These are phyloP conservation scores for Biston betularia DNA, from an alignment of 2,888 invertebrate species.

Conservation along the genomic window DNA sequence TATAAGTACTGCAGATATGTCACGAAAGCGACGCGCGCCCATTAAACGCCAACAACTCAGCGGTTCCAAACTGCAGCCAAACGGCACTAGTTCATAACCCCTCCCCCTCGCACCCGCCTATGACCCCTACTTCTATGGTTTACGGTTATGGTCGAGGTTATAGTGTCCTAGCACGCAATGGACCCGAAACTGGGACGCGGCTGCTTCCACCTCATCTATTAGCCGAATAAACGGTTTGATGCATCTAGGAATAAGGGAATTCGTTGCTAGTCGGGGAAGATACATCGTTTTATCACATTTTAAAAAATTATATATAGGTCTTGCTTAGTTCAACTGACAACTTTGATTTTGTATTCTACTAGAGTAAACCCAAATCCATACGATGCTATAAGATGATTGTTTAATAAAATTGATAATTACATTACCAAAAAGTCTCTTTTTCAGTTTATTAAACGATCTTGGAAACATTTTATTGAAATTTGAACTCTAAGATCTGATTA, in stretches of 20 bases:
- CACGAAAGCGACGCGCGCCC: not conserved
- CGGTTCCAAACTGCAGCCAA: constrained; percentile 34
- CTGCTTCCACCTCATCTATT: not conserved
- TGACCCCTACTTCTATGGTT: constrained; percentile 29
- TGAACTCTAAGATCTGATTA: no score
- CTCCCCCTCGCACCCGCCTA: not conserved
- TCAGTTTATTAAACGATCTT: no score
- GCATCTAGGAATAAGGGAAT: not conserved
- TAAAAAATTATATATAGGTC: no score
- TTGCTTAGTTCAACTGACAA: no score
- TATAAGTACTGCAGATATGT: constrained; percentile 3
- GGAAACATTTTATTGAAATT: no score
- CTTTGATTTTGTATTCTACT: no score
- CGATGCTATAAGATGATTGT: no score
- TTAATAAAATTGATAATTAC: no score
- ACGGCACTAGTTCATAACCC: constrained; percentile 14
- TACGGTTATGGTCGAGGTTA: constrained; percentile 46
- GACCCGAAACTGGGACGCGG: constrained; percentile 31
- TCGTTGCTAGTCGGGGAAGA: no score
- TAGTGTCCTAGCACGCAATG: constrained; percentile 46
- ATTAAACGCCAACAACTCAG: constrained; percentile 15
- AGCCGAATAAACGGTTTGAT: constrained; percentile 3
- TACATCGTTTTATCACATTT: no score
- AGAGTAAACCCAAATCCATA: no score
- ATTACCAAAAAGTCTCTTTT: no score